Evolutionary conservation across 2,888 invertebrate species (phyloP).

Genomic region (Thyatira batis): DNA sequence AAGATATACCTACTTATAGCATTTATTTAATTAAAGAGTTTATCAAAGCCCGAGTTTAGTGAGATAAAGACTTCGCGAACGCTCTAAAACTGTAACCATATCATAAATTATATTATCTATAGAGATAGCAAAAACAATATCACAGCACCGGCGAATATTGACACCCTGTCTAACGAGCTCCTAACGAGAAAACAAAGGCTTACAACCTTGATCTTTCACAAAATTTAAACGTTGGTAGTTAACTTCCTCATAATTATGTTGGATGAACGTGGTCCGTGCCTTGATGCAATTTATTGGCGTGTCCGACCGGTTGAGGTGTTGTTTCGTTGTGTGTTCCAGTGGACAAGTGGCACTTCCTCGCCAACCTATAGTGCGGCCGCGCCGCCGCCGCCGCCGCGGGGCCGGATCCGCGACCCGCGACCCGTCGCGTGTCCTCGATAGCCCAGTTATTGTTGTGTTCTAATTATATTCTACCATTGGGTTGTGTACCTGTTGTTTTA

Average conservation of each 20-base stretch:
- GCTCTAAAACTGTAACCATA: conserved; percentile 11
- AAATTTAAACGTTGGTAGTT: too few species aligned
- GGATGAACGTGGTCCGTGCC: too few species aligned
- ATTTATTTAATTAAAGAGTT: too few species aligned
- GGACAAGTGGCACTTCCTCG: conserved; percentile 70
- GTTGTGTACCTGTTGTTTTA: background rate
- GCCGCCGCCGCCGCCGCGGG: background rate
- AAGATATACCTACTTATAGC: too few species aligned
- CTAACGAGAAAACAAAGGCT: too few species aligned
- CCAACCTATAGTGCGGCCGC: conserved; percentile 48
- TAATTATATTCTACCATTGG: background rate
- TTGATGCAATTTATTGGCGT: too few species aligned
- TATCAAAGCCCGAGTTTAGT: too few species aligned
- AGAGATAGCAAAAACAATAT: background rate
- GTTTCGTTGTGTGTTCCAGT: conserved; percentile 46
- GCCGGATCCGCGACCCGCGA: background rate
- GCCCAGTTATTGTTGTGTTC: background rate
- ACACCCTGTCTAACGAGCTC: too few species aligned
- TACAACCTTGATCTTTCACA: background rate
- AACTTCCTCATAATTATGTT: too few species aligned
- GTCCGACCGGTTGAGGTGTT: background rate
- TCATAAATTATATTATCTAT: background rate
- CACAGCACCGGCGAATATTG: too few species aligned
- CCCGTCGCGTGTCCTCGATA: background rate
- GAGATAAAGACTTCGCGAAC: too few species aligned